Evolutionary conservation across 1,140 invertebrate genomes (phyloP), one percentile per base, ranked within the genome.

Genomic region (Lucilia cuprina): DNA sequence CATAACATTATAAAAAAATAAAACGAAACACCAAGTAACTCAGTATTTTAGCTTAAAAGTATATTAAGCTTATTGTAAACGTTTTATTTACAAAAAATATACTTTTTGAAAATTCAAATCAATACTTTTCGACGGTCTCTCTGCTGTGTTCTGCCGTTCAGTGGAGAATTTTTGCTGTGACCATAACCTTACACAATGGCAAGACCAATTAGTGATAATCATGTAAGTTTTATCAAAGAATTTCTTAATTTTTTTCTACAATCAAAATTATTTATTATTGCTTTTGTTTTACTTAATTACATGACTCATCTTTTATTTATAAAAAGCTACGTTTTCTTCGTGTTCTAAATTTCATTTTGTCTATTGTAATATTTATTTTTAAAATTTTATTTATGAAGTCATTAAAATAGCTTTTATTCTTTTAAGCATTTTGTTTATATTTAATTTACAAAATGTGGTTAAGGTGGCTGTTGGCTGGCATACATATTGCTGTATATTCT

Each of bases 151-250:
- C n/a, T 70, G n/a, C 65, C 21, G 2, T 70, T 10, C 10, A 19
- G 2, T 70, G 17, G 65, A n/a, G n/a, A 70, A 21, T 21, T 70
- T 21, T 21, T 12, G 10, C 65, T 70, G 17, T 70, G 17, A 82
- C 74, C 60, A 84, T 86, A 85, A 82, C 50, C 70, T 30, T 84
- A 83, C 84, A 80, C 86, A 60, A 89, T 89, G 88, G 88, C 88
- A 74, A 88, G 88, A 60, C 70, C 83, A 50, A 60, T 89, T 55
- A 86, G 87, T 83, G 88, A 89, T 82, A 89, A 83, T 86, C 88
- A 87, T 85, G 88, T 89, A 88, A 89, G 88, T 65, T 82, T 60
- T 8, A 13, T 60, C 21, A 30, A 75, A 19, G 7, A 55, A 82
- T 50, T 82, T 82, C 0, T 12, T 35, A 35, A n/a, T 1, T 49